A percentile compares a stretch with the other conserved stretches of the same genome.
Evolutionary conservation across 2,797 vertebrate species (phyloP).

Genomic region (Darevskia nairensis): DNA sequence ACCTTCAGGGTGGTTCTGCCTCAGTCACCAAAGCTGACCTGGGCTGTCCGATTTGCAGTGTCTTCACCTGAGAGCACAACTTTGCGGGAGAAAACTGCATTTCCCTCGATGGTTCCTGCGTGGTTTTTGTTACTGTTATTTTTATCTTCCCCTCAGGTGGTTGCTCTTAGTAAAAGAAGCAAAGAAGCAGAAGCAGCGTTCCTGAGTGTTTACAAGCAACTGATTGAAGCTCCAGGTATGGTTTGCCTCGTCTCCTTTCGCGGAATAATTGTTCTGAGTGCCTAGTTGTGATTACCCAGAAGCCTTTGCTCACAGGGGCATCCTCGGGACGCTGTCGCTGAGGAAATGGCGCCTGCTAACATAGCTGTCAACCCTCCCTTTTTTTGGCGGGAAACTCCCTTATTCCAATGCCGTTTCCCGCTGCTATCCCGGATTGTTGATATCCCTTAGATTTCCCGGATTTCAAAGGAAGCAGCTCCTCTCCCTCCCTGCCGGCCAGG

Average conservation of each 20-base stretch:
- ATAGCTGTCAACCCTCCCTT: no score
- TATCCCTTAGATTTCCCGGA: no score
- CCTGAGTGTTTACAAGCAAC: constrained; percentile 95
- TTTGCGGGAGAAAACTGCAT: background rate
- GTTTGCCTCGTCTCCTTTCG: constrained; percentile 47
- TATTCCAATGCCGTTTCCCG: no score
- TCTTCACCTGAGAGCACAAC: fast-evolving
- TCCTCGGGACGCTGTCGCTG: background rate
- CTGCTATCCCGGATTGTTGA: no score
- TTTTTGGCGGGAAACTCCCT: no score
- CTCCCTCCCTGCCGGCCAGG: no score
- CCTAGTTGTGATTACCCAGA: background rate
- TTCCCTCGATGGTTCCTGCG: constrained; percentile 3
- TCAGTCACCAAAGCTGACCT: background rate
- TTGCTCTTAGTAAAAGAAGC: constrained; percentile 96
- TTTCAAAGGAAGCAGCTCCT: no score
- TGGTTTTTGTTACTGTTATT: constrained; percentile 45
- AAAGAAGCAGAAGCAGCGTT: constrained; percentile 97
- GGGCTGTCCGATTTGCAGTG: fast-evolving
- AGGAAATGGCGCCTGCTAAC: background rate
- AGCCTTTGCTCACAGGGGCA: background rate
- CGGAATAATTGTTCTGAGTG: background rate
- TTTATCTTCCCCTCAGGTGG: constrained; percentile 86
- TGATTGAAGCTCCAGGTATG: constrained; percentile 97
- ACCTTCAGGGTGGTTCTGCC: background rate